Evolutionary conservation across 1,140 invertebrate species (phyloP).

Genomic region (Drosophila arizonae): DNA sequence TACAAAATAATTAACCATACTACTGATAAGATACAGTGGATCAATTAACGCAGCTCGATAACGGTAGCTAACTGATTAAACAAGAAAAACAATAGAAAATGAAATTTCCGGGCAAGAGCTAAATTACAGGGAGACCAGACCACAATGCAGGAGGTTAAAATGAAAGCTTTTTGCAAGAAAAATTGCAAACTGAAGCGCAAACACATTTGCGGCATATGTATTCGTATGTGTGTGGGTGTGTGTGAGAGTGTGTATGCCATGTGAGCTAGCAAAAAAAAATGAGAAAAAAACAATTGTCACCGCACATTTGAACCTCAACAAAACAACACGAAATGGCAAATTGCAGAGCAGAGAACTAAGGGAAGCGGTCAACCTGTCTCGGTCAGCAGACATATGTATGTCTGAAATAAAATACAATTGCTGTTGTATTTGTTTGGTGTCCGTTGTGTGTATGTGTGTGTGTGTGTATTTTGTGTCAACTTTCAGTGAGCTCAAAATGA

Average conservation of each 20-base stretch:
- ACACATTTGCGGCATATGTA: constrained; percentile 31
- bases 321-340: constrained; percentile 60
- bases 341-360: constrained; percentile 46
- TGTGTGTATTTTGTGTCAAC: constrained; percentile 29
- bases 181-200: constrained; percentile 40
- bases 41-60: constrained; percentile 1
- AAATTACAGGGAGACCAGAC: constrained; percentile 32
- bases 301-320: constrained; percentile 64
- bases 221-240: constrained; percentile 33
- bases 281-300: constrained; percentile 72
- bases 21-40: constrained; percentile 52
- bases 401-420: constrained; percentile 26
- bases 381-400: constrained; percentile 53
- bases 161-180: constrained; percentile 49
- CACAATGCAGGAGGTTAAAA: constrained; percentile 21
- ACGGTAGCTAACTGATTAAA: not conserved
- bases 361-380: constrained; percentile 51
- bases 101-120: constrained; percentile 39
- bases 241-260: constrained; percentile 29
- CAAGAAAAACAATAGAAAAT: constrained; percentile 26
- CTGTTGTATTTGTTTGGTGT: not conserved
- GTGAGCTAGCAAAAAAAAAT: constrained; percentile 21
- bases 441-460: constrained; percentile 21
- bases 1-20: constrained; percentile 64
- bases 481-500: constrained; percentile 58